Evolutionary conservation across 1,140 invertebrate genomes (phyloP).

Genomic region (Popillia japonica): DNA sequence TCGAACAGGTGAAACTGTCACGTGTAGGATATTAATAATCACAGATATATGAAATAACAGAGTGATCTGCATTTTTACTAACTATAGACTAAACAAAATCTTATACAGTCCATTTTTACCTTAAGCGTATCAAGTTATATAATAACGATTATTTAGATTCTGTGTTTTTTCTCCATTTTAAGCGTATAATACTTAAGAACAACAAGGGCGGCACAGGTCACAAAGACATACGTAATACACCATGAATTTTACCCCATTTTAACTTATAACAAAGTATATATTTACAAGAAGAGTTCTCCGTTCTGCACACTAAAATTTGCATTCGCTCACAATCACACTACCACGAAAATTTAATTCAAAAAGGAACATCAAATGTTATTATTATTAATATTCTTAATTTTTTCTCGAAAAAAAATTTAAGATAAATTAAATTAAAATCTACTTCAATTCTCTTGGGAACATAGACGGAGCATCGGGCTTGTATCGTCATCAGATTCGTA

Average conservation of each 20-base stretch:
- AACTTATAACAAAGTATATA: constrained; percentile 21
- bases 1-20: neutral
- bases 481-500: constrained; percentile 65
- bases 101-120: constrained; percentile 44
- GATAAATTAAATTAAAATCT: constrained; percentile 44
- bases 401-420: no score
- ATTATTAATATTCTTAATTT: no score
- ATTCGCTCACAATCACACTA: constrained; percentile 35
- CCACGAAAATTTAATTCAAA: constrained; percentile 13
- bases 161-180: no score
- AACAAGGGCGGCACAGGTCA: constrained; percentile 39
- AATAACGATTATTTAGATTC: constrained; percentile 36
- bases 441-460: constrained; percentile 51
- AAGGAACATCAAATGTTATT: constrained; percentile 49
- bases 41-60: constrained; percentile 53
- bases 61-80: constrained; percentile 42
- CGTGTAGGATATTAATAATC: constrained; percentile 41
- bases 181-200: constrained; percentile 48
- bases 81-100: constrained; percentile 41
- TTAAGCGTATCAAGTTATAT: constrained; percentile 46
- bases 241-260: constrained; percentile 25
- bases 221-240: constrained; percentile 30
- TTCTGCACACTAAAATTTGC: neutral
- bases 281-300: no score
- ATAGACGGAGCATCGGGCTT: constrained; percentile 54